Percentiles rank a stretch among this genome's conserved stretches.
These are phyloP conservation scores for Scaptomyza montana DNA, from an alignment of 1,140 invertebrate species.

Conservation along the genomic window DNA sequence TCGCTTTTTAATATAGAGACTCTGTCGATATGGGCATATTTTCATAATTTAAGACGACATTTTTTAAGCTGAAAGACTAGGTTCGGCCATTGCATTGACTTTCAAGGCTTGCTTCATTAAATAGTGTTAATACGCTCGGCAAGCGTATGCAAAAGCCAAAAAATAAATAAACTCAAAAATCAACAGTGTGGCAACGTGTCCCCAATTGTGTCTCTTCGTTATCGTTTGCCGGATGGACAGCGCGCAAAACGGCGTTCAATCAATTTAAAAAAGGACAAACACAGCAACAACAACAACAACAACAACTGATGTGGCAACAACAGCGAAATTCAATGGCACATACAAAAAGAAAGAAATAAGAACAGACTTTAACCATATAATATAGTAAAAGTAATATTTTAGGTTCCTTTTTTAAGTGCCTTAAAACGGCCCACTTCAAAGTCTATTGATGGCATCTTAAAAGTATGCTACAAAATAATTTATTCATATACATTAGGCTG, in stretches of 20 bases:
- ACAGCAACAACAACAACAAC: constrained; percentile 9
- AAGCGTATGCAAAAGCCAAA: constrained; percentile 10
- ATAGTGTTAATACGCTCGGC: background rate
- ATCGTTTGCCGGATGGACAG: background rate
- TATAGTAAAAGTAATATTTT: background rate
- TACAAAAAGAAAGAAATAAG: constrained; percentile 9
- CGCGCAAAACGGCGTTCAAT: constrained; percentile 40
- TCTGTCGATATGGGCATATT: too few species aligned
- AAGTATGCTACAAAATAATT: too few species aligned
- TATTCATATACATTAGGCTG: too few species aligned
- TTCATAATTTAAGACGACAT: too few species aligned
- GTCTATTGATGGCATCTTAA: too few species aligned
- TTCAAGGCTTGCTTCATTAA: too few species aligned
- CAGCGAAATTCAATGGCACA: constrained; percentile 20
- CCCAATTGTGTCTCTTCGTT: constrained; percentile 24
- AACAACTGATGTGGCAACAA: constrained; percentile 17
- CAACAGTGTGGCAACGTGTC: constrained; percentile 51
- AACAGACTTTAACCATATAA: background rate
- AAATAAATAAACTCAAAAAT: constrained; percentile 53
- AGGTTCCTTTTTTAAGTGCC: too few species aligned
- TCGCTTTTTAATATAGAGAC: too few species aligned
- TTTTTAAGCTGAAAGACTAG: too few species aligned
- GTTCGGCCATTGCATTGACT: too few species aligned
- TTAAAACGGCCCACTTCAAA: too few species aligned
- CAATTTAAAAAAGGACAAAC: constrained; percentile 44